phyloP scores from a whole-genome alignment of 1,140 invertebrate species.

The Zaprionus davidi region DNA sequence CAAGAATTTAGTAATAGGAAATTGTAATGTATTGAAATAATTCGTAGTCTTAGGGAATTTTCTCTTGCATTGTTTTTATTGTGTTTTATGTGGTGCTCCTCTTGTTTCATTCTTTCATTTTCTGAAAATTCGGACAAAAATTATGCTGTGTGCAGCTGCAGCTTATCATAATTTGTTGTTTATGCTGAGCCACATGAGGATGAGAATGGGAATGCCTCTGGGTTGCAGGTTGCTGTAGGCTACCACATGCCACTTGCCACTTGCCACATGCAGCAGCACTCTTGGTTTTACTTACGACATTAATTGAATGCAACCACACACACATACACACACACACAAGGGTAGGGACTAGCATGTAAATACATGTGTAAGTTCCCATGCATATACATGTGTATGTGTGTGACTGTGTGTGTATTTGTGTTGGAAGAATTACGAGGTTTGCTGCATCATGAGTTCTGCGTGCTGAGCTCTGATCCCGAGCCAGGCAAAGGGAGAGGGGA shows the following conservation, averaged over 20 bases:
- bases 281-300: constrained; percentile 26
- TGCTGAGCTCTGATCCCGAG: constrained; percentile 23
- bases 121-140: background rate
- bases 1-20: background rate
- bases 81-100: background rate
- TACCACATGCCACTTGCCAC: constrained; percentile 18
- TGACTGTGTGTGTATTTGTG: constrained; percentile 4
- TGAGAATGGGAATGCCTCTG: background rate
- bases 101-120: background rate
- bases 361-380: background rate
- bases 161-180: constrained; percentile 26
- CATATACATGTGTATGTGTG: constrained; percentile 1
- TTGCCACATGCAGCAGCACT: constrained; percentile 18
- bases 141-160: background rate
- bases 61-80: background rate
- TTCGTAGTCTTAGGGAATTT: background rate
- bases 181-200: constrained; percentile 17
- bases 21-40: background rate
- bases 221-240: background rate
- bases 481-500: background rate
- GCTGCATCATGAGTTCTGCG: constrained; percentile 35
- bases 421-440: constrained; percentile 12
- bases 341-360: background rate
- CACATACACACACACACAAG: background rate
- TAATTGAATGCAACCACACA: constrained; percentile 29